Conservation (phyloP, 1,140 invertebrate species). For the Potamilus streckersoni region DNA sequence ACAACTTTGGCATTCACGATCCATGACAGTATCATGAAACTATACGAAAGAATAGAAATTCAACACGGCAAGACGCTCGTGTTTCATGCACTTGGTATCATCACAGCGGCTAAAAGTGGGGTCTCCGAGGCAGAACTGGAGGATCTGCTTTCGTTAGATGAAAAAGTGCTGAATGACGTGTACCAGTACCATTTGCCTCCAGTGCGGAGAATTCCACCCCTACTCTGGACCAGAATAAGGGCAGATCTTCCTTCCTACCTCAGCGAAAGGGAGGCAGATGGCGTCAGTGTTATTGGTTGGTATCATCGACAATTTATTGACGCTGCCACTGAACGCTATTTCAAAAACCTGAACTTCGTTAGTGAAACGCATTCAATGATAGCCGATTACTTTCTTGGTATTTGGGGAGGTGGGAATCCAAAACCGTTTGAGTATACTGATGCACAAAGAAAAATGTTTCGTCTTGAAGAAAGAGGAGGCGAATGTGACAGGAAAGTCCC, state of each 20-base stretch:
- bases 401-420: conserved; percentile 82
- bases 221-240: conserved; percentile 87
- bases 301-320: conserved; percentile 78
- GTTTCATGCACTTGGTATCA: conserved; percentile 64
- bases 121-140: conserved; percentile 66
- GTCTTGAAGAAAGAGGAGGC: conserved; percentile 84
- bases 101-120: conserved; percentile 66
- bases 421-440: conserved; percentile 98
- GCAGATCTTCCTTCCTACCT: conserved; percentile 81
- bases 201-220: conserved; percentile 91
- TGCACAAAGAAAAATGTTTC: conserved; percentile 87
- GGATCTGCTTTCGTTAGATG: conserved; percentile 66
- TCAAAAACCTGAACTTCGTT: conserved; percentile 96
- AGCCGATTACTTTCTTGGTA: conserved; percentile 95
- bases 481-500: conserved; percentile 96
- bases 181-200: conserved; percentile 98
- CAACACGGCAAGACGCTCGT: conserved; percentile 66
- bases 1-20: conserved; percentile 93
- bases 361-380: conserved; percentile 97
- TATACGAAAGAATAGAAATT: conserved; percentile 64
- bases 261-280: conserved; percentile 95
- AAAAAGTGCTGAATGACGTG: conserved; percentile 95
- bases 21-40: conserved; percentile 97
- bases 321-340: conserved; percentile 88
- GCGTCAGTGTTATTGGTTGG: conserved; percentile 97